Conservation (phyloP, 2,888 invertebrate genomes). For the Drepanosiphum platanoidis region DNA sequence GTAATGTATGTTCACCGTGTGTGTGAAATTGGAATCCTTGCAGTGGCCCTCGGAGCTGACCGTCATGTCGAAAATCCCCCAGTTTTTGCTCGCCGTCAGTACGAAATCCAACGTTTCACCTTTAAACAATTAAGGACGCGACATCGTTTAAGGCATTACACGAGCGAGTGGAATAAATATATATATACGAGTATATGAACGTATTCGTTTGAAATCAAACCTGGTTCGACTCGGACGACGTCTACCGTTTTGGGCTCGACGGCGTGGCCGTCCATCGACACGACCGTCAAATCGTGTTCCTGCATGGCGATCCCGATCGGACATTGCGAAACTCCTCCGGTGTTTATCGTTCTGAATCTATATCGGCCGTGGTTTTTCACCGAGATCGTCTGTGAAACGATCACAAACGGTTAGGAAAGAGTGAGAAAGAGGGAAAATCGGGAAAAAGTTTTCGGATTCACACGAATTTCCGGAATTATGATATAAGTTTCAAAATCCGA, state of each 20-base stretch:
- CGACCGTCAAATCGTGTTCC: conserved; percentile 74
- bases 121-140: conserved; percentile 64
- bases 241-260: conserved; percentile 72
- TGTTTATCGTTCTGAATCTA: conserved; percentile 63
- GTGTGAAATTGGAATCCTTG: conserved; percentile 11
- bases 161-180: no score
- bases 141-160: neutral
- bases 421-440: neutral
- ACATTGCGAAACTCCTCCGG: conserved; percentile 69
- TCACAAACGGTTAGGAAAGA: no score
- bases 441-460: no score
- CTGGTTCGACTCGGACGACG: conserved; percentile 72
- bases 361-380: conserved; percentile 36
- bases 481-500: no score
- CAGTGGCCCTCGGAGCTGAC: conserved; percentile 33
- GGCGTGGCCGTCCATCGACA: conserved; percentile 78
- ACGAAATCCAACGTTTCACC: conserved; percentile 83
- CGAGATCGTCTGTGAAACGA: conserved; percentile 9
- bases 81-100: conserved; percentile 72
- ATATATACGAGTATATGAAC: neutral
- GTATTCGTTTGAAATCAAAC: conserved; percentile 62
- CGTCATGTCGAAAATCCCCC: conserved; percentile 74
- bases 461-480: no score
- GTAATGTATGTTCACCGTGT: conserved; percentile 29
- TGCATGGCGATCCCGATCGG: conserved; percentile 76